These are phyloP conservation scores for Xanthia togata DNA, from an alignment of 2,888 invertebrate genomes.

Conservation along the genomic window DNA sequence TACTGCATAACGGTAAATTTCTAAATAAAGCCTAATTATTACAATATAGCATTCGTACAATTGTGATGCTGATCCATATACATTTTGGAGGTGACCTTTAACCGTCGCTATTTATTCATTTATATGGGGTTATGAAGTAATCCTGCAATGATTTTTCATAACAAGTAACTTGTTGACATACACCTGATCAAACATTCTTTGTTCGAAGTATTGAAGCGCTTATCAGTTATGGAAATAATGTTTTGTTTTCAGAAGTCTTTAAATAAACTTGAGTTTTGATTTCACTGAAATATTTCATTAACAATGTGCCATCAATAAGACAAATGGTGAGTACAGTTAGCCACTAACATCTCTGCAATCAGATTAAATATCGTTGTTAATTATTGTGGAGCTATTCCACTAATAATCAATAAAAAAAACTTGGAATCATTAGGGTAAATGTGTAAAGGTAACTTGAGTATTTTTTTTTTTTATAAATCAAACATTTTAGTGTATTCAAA, in stretches of 20 bases:
- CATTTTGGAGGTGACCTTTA: slow-evolving; percentile 57
- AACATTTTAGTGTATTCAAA: neutral
- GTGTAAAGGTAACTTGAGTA: neutral
- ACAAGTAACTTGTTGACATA: slow-evolving; percentile 64
- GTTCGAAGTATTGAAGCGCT: slow-evolving; percentile 64
- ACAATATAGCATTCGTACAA: slow-evolving; percentile 13
- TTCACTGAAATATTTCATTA: slow-evolving; percentile 58
- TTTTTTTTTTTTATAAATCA: neutral
- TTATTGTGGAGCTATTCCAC: slow-evolving; percentile 11
- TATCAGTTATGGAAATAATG: slow-evolving; percentile 68
- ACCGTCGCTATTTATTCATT: slow-evolving; percentile 8
- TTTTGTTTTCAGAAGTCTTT: slow-evolving; percentile 68
- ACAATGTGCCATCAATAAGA: slow-evolving; percentile 38
- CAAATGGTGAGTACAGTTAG: slow-evolving; percentile 66
- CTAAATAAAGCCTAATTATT: slow-evolving; percentile 43
- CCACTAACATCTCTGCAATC: slow-evolving; percentile 6
- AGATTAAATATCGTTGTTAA: neutral
- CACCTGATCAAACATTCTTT: slow-evolving; percentile 69
- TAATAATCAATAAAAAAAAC: slow-evolving; percentile 31
- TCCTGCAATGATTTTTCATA: slow-evolving; percentile 53
- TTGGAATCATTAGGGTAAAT: slow-evolving; percentile 7
- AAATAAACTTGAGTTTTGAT: slow-evolving; percentile 56
- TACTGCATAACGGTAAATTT: slow-evolving; percentile 67
- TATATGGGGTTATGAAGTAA: slow-evolving; percentile 10
- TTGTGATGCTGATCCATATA: slow-evolving; percentile 22